phyloP scores from a whole-genome alignment of 2,888 invertebrate species.

The Drosophila flavopinicola region DNA sequence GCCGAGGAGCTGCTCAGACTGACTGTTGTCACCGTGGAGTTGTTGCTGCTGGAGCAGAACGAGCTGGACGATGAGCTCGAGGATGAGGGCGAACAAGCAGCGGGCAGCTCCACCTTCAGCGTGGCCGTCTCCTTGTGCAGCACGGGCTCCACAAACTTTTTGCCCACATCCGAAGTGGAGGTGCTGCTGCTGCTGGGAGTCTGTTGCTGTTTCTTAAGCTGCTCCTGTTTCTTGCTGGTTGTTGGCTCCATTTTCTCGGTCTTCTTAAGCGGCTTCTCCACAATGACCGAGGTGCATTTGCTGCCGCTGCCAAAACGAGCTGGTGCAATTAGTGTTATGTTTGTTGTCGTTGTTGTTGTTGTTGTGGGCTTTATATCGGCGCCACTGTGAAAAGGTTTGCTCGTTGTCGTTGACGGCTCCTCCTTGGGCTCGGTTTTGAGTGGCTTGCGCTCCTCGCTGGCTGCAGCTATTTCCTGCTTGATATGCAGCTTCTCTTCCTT shows the following conservation, averaged over 20 bases:
- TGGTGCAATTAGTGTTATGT: conserved; percentile 52
- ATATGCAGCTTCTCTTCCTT: conserved; percentile 42
- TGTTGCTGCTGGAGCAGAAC: conserved; percentile 66
- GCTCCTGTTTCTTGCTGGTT: conserved; percentile 39
- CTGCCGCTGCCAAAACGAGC: conserved; percentile 53
- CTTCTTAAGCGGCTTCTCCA: conserved; percentile 71
- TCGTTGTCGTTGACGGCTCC: conserved; percentile 39
- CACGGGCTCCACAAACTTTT: conserved; percentile 71
- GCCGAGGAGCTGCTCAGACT: conserved; percentile 68
- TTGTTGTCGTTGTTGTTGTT: conserved; percentile 1
- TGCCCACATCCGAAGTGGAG: conserved; percentile 25
- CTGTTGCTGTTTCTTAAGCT: conserved; percentile 24
- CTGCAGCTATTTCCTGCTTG: conserved; percentile 17
- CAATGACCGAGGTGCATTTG: conserved; percentile 78
- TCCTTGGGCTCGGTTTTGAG: conserved; percentile 56
- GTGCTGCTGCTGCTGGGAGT: conserved; percentile 14
- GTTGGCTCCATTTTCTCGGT: conserved; percentile 11
- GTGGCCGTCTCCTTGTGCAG: conserved; percentile 68
- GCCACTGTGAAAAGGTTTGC: conserved; percentile 30
- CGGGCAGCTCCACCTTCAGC: conserved; percentile 72
- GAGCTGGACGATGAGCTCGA: conserved; percentile 79
- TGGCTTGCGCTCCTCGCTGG: conserved; percentile 33
- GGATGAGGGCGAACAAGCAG: conserved; percentile 74
- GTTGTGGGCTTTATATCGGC: conserved; percentile 56
- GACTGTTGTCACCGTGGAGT: conserved; percentile 48